Conservation (phyloP, 2,113 vertebrate genomes). For the Macrotus californicus region DNA sequence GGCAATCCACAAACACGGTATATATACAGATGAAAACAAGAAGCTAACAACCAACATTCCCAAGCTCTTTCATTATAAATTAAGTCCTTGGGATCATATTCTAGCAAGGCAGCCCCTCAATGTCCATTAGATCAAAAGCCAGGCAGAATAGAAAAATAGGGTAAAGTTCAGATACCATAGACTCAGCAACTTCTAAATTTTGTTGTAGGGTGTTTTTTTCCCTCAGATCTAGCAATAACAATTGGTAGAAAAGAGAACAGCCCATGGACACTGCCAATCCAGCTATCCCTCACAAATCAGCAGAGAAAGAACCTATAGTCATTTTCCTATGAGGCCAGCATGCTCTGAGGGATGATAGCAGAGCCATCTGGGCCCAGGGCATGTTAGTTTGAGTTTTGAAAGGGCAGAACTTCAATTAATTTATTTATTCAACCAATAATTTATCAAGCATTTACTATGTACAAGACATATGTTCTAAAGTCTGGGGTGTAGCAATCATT, state of each 20-base stretch:
- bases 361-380: background rate
- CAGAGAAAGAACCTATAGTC: background rate
- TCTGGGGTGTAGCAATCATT: background rate
- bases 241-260: background rate
- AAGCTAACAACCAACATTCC: background rate
- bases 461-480: background rate
- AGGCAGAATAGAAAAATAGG: background rate
- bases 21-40: background rate
- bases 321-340: background rate
- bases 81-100: background rate
- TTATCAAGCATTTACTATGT: background rate
- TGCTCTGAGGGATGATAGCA: background rate
- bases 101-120: background rate
- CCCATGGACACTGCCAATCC: background rate
- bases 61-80: background rate
- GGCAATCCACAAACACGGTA: background rate
- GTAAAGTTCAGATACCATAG: background rate
- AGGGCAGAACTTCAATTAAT: background rate
- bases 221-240: background rate
- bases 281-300: rapidly evolving
- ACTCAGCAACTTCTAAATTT: background rate
- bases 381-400: background rate
- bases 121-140: background rate
- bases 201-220: background rate
- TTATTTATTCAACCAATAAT: background rate